Evolutionary conservation across 2,797 vertebrate genomes (phyloP).

Genomic region (Emydoidea blandingii): DNA sequence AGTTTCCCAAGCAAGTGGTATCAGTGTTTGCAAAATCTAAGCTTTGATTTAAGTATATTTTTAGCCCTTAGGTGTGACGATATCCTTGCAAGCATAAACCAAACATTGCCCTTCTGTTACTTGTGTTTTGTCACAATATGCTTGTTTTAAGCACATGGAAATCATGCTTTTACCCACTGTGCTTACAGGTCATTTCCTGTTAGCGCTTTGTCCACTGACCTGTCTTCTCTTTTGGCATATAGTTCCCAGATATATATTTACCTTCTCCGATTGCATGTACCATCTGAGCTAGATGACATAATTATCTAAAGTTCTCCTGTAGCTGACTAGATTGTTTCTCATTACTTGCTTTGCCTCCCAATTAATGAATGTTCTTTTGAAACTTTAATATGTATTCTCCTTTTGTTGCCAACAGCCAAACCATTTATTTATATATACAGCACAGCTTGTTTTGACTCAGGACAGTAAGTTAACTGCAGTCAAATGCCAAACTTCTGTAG

Average conservation of each 20-base stretch:
- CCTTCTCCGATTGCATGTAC: background rate
- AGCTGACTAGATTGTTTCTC: background rate
- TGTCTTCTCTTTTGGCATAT: background rate
- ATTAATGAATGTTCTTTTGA: background rate
- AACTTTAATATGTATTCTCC: background rate
- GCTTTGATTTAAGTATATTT: background rate
- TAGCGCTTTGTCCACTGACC: background rate
- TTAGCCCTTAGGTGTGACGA: background rate
- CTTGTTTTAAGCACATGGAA: background rate
- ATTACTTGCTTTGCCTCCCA: background rate
- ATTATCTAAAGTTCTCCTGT: background rate
- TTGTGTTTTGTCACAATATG: background rate
- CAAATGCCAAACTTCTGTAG: background rate
- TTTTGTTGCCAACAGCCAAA: background rate
- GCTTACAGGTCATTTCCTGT: background rate
- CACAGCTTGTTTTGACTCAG: background rate
- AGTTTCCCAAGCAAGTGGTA: background rate
- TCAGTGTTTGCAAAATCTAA: background rate
- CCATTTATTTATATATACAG: background rate
- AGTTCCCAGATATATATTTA: background rate
- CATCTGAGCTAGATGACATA: background rate
- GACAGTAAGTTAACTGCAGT: background rate
- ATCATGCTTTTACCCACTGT: accelerated
- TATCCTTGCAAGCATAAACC: background rate
- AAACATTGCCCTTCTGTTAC: background rate